Conservation (phyloP, 2,797 vertebrate genomes). For the Dallia pectoralis region DNA sequence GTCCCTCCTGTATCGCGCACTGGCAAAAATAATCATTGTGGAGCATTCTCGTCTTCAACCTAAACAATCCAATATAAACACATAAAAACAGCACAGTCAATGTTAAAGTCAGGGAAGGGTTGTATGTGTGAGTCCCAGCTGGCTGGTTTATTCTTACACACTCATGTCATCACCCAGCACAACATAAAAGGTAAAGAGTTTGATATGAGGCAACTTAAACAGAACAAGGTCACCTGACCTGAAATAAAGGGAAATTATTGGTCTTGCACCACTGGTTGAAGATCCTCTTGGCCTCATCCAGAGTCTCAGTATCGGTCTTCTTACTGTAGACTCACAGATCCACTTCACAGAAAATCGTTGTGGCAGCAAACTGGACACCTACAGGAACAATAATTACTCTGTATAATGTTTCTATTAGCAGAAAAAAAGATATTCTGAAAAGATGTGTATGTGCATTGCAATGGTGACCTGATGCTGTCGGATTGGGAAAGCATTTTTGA, state of each 20-base stretch:
- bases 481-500: slow-evolving; percentile 78
- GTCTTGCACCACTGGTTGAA: slow-evolving; percentile 90
- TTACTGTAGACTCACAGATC: slow-evolving; percentile 88
- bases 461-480: slow-evolving; percentile 85
- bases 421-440: neutral
- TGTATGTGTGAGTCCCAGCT: neutral
- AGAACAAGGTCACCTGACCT: slow-evolving; percentile 70
- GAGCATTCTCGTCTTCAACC: slow-evolving; percentile 84
- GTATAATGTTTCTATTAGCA: neutral
- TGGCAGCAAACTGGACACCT: slow-evolving; percentile 92
- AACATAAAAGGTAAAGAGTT: neutral
- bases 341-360: slow-evolving; percentile 86
- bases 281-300: slow-evolving; percentile 80
- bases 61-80: slow-evolving; percentile 42
- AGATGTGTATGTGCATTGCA: neutral
- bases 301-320: slow-evolving; percentile 69
- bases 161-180: neutral
- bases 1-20: no score
- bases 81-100: neutral
- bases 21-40: slow-evolving; percentile 52
- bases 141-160: neutral
- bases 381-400: slow-evolving; percentile 12
- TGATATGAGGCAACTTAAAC: neutral
- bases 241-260: slow-evolving; percentile 79
- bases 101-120: neutral